Evolutionary conservation across 2,797 vertebrate genomes (phyloP), one percentile per base, ranked within the genome.

Genomic region (Glossophaga mutica): DNA sequence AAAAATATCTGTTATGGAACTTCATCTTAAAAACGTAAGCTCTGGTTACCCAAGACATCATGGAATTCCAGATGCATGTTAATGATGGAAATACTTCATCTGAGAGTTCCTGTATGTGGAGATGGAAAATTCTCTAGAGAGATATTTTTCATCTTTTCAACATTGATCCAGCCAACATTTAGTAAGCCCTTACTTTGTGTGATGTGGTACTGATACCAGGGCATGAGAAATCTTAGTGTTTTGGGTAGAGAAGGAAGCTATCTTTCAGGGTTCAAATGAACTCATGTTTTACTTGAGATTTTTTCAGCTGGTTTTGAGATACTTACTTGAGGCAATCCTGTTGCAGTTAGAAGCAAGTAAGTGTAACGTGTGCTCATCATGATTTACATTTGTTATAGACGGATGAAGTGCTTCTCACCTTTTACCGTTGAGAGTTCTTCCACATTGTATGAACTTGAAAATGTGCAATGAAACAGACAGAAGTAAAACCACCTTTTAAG

Each of bases 1-100:
- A 93, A 94, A 94, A 95, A 90, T 68, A 87, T 70, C 16, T 94
- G 5, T 90, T 88, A 73, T 22, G 87, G 46, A 95, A 82, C 94
- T 92, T 12, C 19, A 12, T 90, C 42, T 95, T 94, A 48, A 94
- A 91, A 95, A 87, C 85, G 12, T 95, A 77, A 81, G 19, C 26
- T 86, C 22, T 92, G 32, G 71, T 96, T 91, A 84, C 29, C 21
- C 46, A 70, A 86, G 74, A 85, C 24, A 92, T 59, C 32, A 22
- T 91, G 34, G 65, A 83, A 94, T 94, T 95, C 78, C 55, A 92
- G 73, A 52, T 91, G 50, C 90, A 79, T 83, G 73, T 76, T 96
- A 92, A 89, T 94, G 88, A 86, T 85, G 52, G 37, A 96, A 94
- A 82, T 74, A 68, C 26, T 79, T 93, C 50, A 83, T 92, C 55